Base-by-base conservation (phyloP, 2,113 vertebrate species). In the Dinomys branickii region DNA sequence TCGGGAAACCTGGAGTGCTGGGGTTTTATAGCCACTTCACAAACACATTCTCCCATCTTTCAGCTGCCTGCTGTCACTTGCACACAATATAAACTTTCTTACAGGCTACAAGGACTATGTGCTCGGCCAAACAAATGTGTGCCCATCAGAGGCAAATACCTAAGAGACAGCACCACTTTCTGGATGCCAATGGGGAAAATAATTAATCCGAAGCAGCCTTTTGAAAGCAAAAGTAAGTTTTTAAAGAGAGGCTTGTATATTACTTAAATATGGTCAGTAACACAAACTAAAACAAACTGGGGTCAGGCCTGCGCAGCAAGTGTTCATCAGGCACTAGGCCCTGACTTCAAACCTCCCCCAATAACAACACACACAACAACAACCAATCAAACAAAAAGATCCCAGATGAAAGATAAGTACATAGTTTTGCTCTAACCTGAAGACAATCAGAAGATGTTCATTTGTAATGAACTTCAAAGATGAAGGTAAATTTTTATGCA, bases 21-120 rank as follows among this genome's bases (percentile, higher is more conserved):
- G 54, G 58, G 24, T 95, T 97, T 94, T 95, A 93, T 94, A 35
- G 94, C 22, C 44, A 83, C 50, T 94, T 75, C 35, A 54, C 93
- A 96, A 95, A 95, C 54, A 90, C 44, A 86, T 63, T 88, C 67
- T 87, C 24, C 83, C 47, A 88, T 69, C 65, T 85, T 94, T 59
- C 56, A 81, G 58, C n/a, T 95, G 54, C 78, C 90, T 93, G 71
- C 75, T 96, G 41, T 94, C 73, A 94, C 52, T 41, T 73, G 52
- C 30, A 90, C 30, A 65, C 11, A 83, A 95, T 52, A 89, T 41
- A 85, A 92, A 94, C 83, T 75, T 67, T 41, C 86, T 96, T 14
- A 77, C 20, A 87, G 75, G 58, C 63, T 50, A 54, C 1, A 24
- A 71, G 24, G 82, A 89, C 56, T 41, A 83, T 30, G 30, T 78